Conservation (phyloP, 2,888 invertebrate genomes). For the Crocallis elinguaria region DNA sequence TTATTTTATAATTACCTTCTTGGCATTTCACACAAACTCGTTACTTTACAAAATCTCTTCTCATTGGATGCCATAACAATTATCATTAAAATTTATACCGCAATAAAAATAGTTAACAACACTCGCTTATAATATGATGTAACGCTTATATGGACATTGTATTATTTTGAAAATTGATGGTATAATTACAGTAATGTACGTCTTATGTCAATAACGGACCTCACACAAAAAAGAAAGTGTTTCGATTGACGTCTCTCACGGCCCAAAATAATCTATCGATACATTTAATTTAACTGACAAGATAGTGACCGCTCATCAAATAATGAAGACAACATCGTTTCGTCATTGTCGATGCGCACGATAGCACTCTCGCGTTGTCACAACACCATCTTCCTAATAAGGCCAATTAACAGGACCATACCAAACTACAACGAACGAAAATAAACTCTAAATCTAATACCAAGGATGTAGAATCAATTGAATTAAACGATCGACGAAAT, state of each 20-base stretch:
- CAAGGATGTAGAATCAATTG: conserved; percentile 53
- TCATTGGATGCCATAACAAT: conserved; percentile 33
- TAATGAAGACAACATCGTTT: conserved; percentile 85
- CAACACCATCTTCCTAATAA: conserved; percentile 84
- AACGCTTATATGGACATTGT: conserved; percentile 43
- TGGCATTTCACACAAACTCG: conserved; percentile 39
- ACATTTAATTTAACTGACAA: conserved; percentile 85
- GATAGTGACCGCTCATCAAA: conserved; percentile 84
- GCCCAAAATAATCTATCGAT: conserved; percentile 82
- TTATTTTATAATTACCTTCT: conserved; percentile 35
- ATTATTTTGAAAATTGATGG: conserved; percentile 54
- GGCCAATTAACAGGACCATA: conserved; percentile 81
- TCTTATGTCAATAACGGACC: conserved; percentile 70
- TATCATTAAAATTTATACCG: conserved; percentile 41
- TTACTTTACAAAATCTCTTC: conserved; percentile 42
- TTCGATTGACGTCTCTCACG: conserved; percentile 79
- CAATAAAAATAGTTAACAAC: conserved; percentile 34
- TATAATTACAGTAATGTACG: conserved; percentile 67
- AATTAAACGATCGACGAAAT: conserved; percentile 42
- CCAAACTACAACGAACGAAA: conserved; percentile 53
- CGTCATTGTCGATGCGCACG: conserved; percentile 85
- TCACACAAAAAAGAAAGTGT: conserved; percentile 73
- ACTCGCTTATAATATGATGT: conserved; percentile 37
- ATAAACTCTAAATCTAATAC: conserved; percentile 59
- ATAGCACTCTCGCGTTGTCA: conserved; percentile 84